phyloP scores from a whole-genome alignment of 2,797 vertebrate species.

The Cyprinodon diabolis region DNA sequence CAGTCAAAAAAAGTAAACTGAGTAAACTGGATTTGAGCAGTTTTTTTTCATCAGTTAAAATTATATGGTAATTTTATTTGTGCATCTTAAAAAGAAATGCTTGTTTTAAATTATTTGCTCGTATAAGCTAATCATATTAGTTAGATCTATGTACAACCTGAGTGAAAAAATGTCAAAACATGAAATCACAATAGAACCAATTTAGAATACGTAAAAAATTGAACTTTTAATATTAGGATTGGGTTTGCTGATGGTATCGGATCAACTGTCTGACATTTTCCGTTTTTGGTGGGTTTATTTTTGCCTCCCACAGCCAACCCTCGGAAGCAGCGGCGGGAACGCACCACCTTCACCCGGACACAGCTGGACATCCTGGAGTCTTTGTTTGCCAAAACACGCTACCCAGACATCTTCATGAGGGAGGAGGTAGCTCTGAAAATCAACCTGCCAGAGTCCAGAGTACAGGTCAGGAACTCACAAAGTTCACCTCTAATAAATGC shows the following conservation, averaged over 20 bases:
- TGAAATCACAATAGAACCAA: background rate
- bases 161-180: background rate
- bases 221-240: background rate
- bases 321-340: slow-evolving; percentile 93
- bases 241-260: background rate
- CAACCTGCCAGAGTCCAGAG: slow-evolving; percentile 94
- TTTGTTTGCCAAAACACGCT: slow-evolving; percentile 90
- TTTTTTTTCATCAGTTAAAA: background rate
- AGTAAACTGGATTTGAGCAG: background rate
- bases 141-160: background rate
- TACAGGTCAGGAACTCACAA: slow-evolving; percentile 83
- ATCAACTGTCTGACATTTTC: background rate
- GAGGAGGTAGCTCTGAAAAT: slow-evolving; percentile 95
- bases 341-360: slow-evolving; percentile 92
- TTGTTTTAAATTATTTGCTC: background rate
- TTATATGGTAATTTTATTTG: background rate
- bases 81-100: no score
- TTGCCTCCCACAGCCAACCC: slow-evolving; percentile 82
- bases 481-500: background rate
- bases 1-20: background rate
- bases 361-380: slow-evolving; percentile 92
- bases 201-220: background rate
- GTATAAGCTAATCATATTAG: background rate
- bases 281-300: no score
- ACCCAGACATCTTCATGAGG: slow-evolving; percentile 94